Evolutionary conservation across 2,113 vertebrate species (phyloP), one percentile per base, ranked within the genome.

Genomic region (Chionis minor): DNA sequence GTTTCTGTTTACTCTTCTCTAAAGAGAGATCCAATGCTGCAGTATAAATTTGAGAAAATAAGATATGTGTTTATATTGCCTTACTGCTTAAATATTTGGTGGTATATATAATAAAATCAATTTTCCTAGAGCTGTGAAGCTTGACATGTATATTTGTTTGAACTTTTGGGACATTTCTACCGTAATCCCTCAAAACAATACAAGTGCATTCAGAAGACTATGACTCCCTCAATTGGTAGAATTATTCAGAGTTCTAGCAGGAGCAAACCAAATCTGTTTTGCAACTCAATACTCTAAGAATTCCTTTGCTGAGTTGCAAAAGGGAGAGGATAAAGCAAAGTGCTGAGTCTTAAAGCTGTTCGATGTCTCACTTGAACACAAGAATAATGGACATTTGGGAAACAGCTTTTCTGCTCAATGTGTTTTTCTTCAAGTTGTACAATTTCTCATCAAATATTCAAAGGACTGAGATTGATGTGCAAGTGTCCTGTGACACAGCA

Each of bases 31-130:
- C 91, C 66, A 90, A 61, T 2, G 6, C 52, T 94, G 63, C 22
- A 80, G 24, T 65, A 62, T 73, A 94, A 88, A 88, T 83, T 38
- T 95, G 69, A 92, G 85, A 93, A 95, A 96, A 95, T 56, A 91
- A 69, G 4, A 9, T 70, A 89, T 51, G 23, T 67, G n/a, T 87
- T 96, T 96, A 45, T 96, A 78, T 82, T 97, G 84, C 85, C 95
- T 95, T 93, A 79, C 78, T 96, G 52, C 84, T 96, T 97, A 96
- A 96, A 97, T 90, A 97, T 98, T 97, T 97, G 91, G 82, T 88
- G 84, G 73, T 56, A 65, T 89, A 81, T 81, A 79, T 61, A 95
- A 97, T 94, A 95, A 97, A 97, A 97, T 90, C 79, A 70, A 4
- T 86, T 96, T 96, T 97, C 92, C 94, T 92, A 95, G 74, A 75